These are phyloP conservation scores for Morone saxatilis DNA, from an alignment of 2,113 vertebrate species.

Conservation along the genomic window DNA sequence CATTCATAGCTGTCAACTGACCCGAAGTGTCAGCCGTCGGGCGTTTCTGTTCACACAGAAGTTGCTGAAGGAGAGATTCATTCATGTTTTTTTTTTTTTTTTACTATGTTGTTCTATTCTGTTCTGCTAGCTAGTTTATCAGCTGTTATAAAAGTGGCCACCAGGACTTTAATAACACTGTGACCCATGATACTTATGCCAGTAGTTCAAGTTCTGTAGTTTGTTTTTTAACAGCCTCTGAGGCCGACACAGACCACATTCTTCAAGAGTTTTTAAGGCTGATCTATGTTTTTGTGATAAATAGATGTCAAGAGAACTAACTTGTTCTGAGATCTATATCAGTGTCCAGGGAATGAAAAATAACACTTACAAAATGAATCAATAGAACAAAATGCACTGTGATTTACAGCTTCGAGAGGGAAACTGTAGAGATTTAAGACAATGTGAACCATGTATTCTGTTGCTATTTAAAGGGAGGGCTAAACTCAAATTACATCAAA, in stretches of 20 bases:
- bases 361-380: background rate
- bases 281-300: background rate
- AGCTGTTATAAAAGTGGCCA: background rate
- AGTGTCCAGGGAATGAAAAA: background rate
- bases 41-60: background rate
- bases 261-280: background rate
- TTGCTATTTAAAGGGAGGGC: background rate
- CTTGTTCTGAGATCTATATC: background rate
- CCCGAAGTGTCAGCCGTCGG: background rate
- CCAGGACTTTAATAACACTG: background rate
- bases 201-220: too few species aligned
- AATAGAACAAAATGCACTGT: background rate
- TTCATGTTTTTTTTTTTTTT: background rate
- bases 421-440: background rate
- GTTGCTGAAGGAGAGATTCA: background rate
- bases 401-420: background rate
- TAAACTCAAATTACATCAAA: slow-evolving; percentile 1
- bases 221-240: background rate
- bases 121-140: background rate
- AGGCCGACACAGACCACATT: background rate
- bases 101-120: background rate
- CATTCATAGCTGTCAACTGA: background rate
- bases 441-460: background rate
- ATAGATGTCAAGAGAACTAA: background rate
- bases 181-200: background rate